Base-by-base conservation (phyloP, 2,888 invertebrate genomes). In the Lithophane ornitopus region DNA sequence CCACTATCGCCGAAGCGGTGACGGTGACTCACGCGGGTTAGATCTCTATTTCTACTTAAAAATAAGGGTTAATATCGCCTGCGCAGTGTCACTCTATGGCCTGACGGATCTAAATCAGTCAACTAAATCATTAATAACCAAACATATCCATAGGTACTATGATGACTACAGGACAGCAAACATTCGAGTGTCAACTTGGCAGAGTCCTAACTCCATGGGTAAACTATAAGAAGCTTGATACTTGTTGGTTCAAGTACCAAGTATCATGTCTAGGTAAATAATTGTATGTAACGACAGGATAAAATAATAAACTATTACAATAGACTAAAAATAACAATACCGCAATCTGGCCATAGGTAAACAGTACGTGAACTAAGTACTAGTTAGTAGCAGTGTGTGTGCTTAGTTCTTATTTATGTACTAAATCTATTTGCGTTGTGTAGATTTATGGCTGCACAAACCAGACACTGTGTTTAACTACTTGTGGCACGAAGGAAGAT, bases 401-500 rank as follows among this genome's bases (percentile, higher is more conserved):
- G 14, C 28, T 39, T 19, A 62, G 54, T 62, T 62, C 46, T 49
- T 56, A 41, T 34, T 44, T 44, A 39, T 28, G 28, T 22, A 58
- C 59, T n/a, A 59, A 77, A 77, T 77, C 59, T 77, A 77, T 77
- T 81, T 81, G 65, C 73, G 61, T 62, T 61, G 26, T 39, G n/a
- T 14, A 72, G 66, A 81, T 77, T 77, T 81, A 81, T 70, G 72
- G 63, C 44, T 70, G 66, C 19, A 56, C 61, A 61, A 77, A 46
- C n/a, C 73, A 73, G 34, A 61, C 65, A 62, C 66, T 79, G 61
- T 34, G 59, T 61, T 77, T 66, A 77, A 77, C 58, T n/a, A 58
- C n/a, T 11, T 16, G 44, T 44, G 44, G 78, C 81, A 81, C 81
- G 78, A 52, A 70, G 66, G 44, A 52, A 59, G 58, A 63, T 76